A percentile compares a stretch with the other conserved stretches of the same genome.
Evolutionary conservation across 2,113 vertebrate genomes (phyloP).

Genomic region (Alouatta palliata): DNA sequence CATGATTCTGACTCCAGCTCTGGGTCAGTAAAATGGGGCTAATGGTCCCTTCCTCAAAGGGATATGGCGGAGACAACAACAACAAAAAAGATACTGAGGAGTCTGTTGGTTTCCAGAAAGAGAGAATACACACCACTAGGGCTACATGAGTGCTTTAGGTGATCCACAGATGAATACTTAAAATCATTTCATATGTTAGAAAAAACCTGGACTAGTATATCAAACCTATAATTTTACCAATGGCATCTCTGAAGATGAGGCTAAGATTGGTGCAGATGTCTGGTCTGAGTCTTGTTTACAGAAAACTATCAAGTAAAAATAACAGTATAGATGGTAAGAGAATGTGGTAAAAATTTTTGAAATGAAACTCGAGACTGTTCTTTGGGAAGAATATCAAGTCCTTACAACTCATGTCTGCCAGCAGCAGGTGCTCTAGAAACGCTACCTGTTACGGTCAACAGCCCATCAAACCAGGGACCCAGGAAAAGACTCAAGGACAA

Average conservation of each 20-base stretch:
- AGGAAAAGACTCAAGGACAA: constrained; percentile 66
- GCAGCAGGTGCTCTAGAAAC: constrained; percentile 47
- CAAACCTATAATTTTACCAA: not conserved
- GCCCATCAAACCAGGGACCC: not conserved
- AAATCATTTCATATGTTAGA: not conserved
- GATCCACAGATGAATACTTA: not conserved
- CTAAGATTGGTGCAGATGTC: not conserved
- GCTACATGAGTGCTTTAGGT: not conserved
- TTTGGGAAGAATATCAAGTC: not conserved
- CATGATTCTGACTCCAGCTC: not conserved
- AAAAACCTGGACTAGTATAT: not conserved
- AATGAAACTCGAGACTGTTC: not conserved
- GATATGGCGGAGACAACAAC: not conserved
- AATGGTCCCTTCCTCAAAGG: not conserved
- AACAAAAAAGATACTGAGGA: not conserved
- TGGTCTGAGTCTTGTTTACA: constrained; percentile 43
- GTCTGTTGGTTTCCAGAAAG: not conserved
- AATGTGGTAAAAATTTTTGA: constrained; percentile 4
- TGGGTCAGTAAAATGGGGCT: not conserved
- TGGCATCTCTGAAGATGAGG: not conserved
- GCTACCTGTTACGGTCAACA: not conserved
- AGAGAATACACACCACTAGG: not conserved
- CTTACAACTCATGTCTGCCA: not conserved
- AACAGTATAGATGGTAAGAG: not conserved
- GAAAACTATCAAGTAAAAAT: not conserved